Conservation (phyloP, 92 coral and sea anemone genomes). For the Montipora capitata region DNA sequence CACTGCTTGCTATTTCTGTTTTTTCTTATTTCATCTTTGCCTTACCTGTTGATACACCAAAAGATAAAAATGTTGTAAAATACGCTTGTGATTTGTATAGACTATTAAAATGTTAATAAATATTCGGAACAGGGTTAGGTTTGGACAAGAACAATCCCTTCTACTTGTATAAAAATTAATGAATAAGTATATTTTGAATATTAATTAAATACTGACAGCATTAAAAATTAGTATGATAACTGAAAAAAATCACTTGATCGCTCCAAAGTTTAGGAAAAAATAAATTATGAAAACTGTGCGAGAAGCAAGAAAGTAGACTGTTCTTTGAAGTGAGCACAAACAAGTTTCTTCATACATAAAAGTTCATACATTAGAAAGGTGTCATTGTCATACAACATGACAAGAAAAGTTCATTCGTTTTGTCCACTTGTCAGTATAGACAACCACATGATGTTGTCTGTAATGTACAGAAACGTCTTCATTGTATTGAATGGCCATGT, state of each 20-base stretch:
- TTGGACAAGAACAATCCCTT: background rate
- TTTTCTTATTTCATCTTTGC: background rate
- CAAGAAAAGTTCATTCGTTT: no score
- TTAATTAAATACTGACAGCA: background rate
- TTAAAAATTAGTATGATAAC: background rate
- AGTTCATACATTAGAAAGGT: no score
- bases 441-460: no score
- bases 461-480: no score
- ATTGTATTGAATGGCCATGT: no score
- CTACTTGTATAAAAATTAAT: conserved; percentile 19
- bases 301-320: no score
- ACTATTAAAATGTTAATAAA: background rate
- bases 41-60: background rate
- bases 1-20: background rate
- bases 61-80: background rate
- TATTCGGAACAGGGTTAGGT: background rate
- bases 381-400: no score
- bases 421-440: no score
- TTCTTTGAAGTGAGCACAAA: no score
- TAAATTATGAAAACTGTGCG: no score
- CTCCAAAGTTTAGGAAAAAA: background rate
- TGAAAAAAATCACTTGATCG: background rate
- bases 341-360: no score
- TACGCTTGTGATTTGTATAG: conserved; percentile 10
- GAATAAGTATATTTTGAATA: background rate